These are phyloP conservation scores for Epinephelus coioides DNA, from an alignment of 2,797 vertebrate species.

Conservation along the genomic window DNA sequence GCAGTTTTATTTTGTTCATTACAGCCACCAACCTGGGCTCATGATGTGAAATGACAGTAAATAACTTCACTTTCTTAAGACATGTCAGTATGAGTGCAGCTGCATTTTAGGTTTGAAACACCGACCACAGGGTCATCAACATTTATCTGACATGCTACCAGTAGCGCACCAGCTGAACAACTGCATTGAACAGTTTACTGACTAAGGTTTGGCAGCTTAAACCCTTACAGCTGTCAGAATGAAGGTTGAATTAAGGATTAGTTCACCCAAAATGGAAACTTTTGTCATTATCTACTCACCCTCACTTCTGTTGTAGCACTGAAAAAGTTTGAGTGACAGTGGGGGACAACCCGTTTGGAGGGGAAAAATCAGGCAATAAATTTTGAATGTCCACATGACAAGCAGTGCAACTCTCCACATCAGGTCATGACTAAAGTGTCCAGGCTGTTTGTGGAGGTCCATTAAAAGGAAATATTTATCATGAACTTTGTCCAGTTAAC, in stretches of 20 bases:
- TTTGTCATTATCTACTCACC: background rate
- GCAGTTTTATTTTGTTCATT: background rate
- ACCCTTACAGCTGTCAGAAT: conserved; percentile 2
- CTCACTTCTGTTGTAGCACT: background rate
- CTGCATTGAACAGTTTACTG: conserved; percentile 26
- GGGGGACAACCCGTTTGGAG: background rate
- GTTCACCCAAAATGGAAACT: background rate
- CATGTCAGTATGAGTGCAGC: conserved; percentile 69
- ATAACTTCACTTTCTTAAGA: conserved; percentile 68
- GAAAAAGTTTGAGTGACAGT: background rate
- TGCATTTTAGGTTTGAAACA: conserved; percentile 32
- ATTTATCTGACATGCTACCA: conserved; percentile 11
- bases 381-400: too few species aligned
- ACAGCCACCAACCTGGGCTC: background rate
- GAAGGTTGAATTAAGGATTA: conserved; percentile 27
- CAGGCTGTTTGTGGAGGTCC: background rate
- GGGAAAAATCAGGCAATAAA: too few species aligned
- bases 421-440: too few species aligned
- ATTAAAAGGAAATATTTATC: background rate
- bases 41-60: conserved; percentile 18
- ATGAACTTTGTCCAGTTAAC: too few species aligned
- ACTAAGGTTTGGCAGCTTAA: conserved; percentile 55
- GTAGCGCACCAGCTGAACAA: background rate
- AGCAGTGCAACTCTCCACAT: too few species aligned
- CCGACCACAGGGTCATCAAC: conserved; percentile 5